A percentile compares a stretch with the other conserved stretches of the same genome.
phyloP scores from a whole-genome alignment of 2,888 invertebrate genomes.

The Axea sp. region DNA sequence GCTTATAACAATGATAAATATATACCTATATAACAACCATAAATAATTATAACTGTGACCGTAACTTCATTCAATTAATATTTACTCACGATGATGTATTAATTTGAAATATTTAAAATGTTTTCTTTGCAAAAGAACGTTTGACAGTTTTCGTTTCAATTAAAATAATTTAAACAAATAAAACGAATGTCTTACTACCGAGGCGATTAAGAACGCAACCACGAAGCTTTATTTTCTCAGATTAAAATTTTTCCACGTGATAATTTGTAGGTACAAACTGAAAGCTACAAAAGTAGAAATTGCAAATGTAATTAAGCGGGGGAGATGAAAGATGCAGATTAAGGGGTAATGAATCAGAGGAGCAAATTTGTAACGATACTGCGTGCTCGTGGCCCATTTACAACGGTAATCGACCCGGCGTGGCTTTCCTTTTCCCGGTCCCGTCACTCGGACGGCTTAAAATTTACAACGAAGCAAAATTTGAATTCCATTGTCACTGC shows the following conservation, averaged over 20 bases:
- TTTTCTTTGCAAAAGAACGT: too few species aligned
- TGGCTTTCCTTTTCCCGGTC: conserved; percentile 26
- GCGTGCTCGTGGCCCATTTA: conserved; percentile 63
- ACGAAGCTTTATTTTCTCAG: too few species aligned
- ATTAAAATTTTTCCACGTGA: conserved; percentile 4
- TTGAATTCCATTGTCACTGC: conserved; percentile 55
- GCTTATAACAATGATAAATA: too few species aligned
- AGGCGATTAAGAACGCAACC: too few species aligned
- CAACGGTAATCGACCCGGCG: conserved; percentile 52
- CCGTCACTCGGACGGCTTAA: conserved; percentile 27
- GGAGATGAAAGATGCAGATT: conserved; percentile 59
- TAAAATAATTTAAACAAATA: too few species aligned
- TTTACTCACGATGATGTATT: too few species aligned
- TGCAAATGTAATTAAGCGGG: conserved; percentile 41
- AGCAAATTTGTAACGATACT: conserved; percentile 63
- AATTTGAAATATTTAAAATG: too few species aligned
- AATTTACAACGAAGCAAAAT: conserved; percentile 48
- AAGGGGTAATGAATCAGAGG: conserved; percentile 59
- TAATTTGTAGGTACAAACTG: conserved; percentile 3
- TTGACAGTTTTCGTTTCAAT: too few species aligned
- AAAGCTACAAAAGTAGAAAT: conserved; percentile 24
- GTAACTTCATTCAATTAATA: too few species aligned
- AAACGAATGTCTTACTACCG: too few species aligned
- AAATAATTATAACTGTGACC: too few species aligned
- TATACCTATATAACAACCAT: too few species aligned